Evolutionary conservation across 2,113 vertebrate genomes (phyloP).

Genomic region (Malurus alboscapulatus): DNA sequence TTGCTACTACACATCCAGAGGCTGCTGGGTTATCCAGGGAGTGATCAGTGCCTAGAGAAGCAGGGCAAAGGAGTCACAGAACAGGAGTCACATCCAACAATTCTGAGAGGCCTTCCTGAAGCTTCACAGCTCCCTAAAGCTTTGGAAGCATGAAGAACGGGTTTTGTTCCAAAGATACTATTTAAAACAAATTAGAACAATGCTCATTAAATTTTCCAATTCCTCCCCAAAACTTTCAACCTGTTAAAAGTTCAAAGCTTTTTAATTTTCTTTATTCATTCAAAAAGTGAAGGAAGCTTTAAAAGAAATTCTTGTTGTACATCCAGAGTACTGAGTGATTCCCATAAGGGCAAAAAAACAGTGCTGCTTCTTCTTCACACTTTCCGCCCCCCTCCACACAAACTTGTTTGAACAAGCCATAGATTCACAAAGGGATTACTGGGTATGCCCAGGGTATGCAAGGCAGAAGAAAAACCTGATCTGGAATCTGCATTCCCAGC

Average conservation of each 20-base stretch:
- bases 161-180: fast-evolving
- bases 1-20: neutral
- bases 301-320: neutral
- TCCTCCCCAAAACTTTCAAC: neutral
- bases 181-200: neutral
- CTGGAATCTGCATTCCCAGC: constrained; percentile 43
- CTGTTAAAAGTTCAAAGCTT: neutral
- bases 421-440: constrained; percentile 52
- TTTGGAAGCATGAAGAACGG: neutral
- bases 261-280: neutral
- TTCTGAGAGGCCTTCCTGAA: neutral
- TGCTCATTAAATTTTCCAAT: neutral
- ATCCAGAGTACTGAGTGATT: neutral
- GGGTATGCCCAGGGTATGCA: neutral
- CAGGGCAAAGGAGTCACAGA: neutral
- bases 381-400: neutral
- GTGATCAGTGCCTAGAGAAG: neutral
- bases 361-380: neutral
- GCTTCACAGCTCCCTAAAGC: neutral
- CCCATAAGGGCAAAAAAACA: neutral
- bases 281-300: neutral
- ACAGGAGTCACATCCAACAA: neutral
- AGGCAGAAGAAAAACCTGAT: constrained; percentile 52
- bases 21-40: neutral
- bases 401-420: constrained; percentile 68